These are phyloP conservation scores for Drosophila setifemur DNA, from an alignment of 1,140 invertebrate species.

Conservation along the genomic window DNA sequence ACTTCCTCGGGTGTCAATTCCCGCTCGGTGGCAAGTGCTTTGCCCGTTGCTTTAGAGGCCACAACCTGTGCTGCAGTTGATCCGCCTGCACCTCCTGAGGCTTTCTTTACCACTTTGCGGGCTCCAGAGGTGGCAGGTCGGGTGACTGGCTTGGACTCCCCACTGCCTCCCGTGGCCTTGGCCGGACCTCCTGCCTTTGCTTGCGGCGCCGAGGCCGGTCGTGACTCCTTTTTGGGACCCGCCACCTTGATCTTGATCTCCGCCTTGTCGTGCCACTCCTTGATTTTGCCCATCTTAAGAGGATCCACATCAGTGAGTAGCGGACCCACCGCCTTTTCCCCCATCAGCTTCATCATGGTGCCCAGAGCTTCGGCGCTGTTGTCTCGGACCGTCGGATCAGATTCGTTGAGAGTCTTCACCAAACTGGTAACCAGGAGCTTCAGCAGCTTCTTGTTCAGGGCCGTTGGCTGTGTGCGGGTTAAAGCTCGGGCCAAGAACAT, in stretches of 20 bases:
- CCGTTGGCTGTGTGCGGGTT: constrained; percentile 89
- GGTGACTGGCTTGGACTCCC: constrained; percentile 84
- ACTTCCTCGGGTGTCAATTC: constrained; percentile 88
- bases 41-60: constrained; percentile 71
- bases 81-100: constrained; percentile 19
- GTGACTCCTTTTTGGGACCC: constrained; percentile 85
- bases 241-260: constrained; percentile 90
- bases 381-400: constrained; percentile 93
- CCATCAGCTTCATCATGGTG: constrained; percentile 96
- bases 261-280: constrained; percentile 96
- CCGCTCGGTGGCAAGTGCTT: constrained; percentile 83
- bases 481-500: constrained; percentile 94
- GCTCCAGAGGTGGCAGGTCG: constrained; percentile 83
- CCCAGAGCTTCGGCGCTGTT: constrained; percentile 94
- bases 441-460: constrained; percentile 95
- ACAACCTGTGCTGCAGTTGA: constrained; percentile 2
- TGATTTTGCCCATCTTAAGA: constrained; percentile 97
- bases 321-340: constrained; percentile 94
- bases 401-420: constrained; percentile 91
- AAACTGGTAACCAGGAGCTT: constrained; percentile 92
- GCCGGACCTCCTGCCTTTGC: constrained; percentile 76
- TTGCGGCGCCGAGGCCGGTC: constrained; percentile 84
- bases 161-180: constrained; percentile 83
- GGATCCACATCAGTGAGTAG: constrained; percentile 94
- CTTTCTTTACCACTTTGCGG: constrained; percentile 60